A percentile compares a stretch with the other conserved stretches of the same genome.
phyloP scores from a whole-genome alignment of 1,140 invertebrate species.

The Scylla paramamosain region DNA sequence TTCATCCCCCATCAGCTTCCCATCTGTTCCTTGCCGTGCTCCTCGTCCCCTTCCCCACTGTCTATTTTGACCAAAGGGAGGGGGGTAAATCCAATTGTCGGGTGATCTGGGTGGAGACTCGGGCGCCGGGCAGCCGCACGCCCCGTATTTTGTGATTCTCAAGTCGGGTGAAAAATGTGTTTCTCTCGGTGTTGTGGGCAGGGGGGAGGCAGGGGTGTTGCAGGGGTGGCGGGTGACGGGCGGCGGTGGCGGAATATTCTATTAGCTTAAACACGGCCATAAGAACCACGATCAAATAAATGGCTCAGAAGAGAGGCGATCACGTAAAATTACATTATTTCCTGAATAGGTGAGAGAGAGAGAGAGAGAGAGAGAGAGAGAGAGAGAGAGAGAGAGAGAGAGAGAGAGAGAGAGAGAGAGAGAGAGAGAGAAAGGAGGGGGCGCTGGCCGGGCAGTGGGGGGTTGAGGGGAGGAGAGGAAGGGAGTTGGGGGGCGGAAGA shows the following conservation, averaged over 20 bases:
- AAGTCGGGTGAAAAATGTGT: conserved; percentile 36
- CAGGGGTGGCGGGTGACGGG: background rate
- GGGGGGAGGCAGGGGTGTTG: background rate
- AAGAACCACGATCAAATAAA: conserved; percentile 49
- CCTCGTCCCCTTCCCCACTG: background rate
- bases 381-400: background rate
- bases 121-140: conserved; percentile 28
- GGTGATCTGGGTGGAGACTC: conserved; percentile 41
- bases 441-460: background rate
- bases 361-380: background rate
- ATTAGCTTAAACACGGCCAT: conserved; percentile 46
- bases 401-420: background rate
- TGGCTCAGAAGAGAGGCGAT: conserved; percentile 49
- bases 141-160: conserved; percentile 27
- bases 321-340: conserved; percentile 55
- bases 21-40: no score
- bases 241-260: conserved; percentile 14
- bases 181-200: conserved; percentile 11
- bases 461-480: background rate
- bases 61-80: conserved; percentile 51
- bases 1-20: no score
- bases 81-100: conserved; percentile 36
- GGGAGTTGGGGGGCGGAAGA: no score
- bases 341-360: conserved; percentile 45
- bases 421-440: background rate